Conservation (phyloP, 2,888 invertebrate genomes). For the Mimumesa dahlbomi region DNA sequence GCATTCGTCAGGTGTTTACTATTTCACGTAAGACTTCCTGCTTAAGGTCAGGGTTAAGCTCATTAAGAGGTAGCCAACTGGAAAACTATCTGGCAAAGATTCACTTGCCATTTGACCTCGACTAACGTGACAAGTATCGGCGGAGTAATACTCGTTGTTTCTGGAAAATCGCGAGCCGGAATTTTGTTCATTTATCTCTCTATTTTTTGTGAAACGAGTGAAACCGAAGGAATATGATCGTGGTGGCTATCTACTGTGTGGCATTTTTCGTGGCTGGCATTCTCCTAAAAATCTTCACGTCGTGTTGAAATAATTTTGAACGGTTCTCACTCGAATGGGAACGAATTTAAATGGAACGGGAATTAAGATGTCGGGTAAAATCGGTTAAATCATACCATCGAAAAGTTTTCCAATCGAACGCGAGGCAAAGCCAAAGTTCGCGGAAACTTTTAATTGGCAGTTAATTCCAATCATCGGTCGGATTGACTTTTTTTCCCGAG, state of each 20-base stretch:
- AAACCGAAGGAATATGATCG: slow-evolving; percentile 68
- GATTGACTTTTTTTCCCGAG: too few relatives aligned
- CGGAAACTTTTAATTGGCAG: too few relatives aligned
- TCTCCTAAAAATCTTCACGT: slow-evolving; percentile 74
- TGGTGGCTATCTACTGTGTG: slow-evolving; percentile 77
- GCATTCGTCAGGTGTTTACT: slow-evolving; percentile 30
- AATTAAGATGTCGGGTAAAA: not conserved
- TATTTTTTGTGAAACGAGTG: not conserved
- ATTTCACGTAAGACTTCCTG: slow-evolving; percentile 65
- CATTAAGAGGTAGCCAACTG: slow-evolving; percentile 63
- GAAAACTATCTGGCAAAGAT: slow-evolving; percentile 31
- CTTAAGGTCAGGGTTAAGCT: slow-evolving; percentile 76
- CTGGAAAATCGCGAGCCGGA: not conserved
- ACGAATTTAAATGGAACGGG: not conserved
- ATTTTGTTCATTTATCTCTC: not conserved
- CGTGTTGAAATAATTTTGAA: slow-evolving; percentile 64
- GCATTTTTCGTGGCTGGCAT: slow-evolving; percentile 76
- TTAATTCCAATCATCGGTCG: too few relatives aligned
- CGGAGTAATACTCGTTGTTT: not conserved
- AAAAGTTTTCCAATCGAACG: too few relatives aligned
- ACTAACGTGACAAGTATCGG: slow-evolving; percentile 25
- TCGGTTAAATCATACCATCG: too few relatives aligned
- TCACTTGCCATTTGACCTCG: slow-evolving; percentile 44
- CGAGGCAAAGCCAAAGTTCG: too few relatives aligned
- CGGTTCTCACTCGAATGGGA: too few relatives aligned